Evolutionary conservation across 2,113 vertebrate species (phyloP).

Genomic region (Laterallus jamaicensis): DNA sequence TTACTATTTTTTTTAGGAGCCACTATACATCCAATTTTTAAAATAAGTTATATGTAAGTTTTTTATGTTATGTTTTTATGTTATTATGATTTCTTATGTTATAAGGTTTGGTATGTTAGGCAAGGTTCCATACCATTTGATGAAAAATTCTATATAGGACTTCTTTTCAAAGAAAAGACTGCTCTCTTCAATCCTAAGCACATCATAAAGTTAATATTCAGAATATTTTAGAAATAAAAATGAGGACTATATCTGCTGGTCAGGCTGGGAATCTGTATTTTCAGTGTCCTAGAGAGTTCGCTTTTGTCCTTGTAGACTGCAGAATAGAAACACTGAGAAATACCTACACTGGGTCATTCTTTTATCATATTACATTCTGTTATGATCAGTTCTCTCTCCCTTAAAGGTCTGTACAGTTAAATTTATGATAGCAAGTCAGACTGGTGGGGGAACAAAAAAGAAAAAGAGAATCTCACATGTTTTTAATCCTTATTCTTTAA

Average conservation of each 20-base stretch:
- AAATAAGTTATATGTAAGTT: background rate
- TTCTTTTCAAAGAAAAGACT: background rate
- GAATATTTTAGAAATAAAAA: background rate
- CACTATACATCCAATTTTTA: background rate
- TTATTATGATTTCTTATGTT: background rate
- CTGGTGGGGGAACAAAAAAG: background rate
- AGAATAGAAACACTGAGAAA: background rate
- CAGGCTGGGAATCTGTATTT: background rate
- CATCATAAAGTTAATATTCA: background rate
- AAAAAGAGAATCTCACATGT: background rate
- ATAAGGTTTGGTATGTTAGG: background rate
- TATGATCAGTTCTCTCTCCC: background rate
- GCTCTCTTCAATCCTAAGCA: background rate
- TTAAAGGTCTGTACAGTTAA: background rate
- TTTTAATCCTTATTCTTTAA: background rate
- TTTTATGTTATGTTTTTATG: no score
- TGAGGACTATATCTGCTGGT: background rate
- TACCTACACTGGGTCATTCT: background rate
- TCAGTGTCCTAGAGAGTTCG: background rate
- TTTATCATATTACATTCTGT: background rate
- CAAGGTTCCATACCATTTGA: background rate
- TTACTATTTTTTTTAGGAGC: background rate
- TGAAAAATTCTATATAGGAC: background rate
- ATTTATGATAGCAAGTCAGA: background rate
- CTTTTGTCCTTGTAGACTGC: background rate